Conservation (phyloP, 2,888 invertebrate species). For the Hermaeophaga mercurialis region DNA sequence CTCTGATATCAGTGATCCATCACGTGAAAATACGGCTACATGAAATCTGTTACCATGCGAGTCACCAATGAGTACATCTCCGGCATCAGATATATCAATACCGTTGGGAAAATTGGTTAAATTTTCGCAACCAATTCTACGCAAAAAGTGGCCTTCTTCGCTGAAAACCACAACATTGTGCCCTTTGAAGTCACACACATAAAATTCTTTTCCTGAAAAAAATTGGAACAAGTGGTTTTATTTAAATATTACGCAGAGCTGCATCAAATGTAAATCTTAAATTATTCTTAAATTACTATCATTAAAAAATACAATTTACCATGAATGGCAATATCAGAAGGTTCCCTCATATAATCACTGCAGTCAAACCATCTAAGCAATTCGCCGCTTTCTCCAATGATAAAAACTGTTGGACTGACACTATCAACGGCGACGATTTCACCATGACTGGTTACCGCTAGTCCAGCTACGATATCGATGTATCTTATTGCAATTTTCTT, state of each 20-base stretch:
- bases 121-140: constrained; percentile 93
- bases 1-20: constrained; percentile 85
- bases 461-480: constrained; percentile 90
- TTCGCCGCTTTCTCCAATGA: constrained; percentile 90
- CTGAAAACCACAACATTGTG: constrained; percentile 97
- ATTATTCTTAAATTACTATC: too few species aligned
- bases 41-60: constrained; percentile 98
- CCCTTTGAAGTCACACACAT: constrained; percentile 97
- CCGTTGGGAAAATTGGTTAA: constrained; percentile 98
- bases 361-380: constrained; percentile 96
- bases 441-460: constrained; percentile 90
- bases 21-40: constrained; percentile 92
- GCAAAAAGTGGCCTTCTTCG: constrained; percentile 88
- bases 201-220: constrained; percentile 82
- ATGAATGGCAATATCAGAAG: constrained; percentile 94
- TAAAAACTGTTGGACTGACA: constrained; percentile 95
- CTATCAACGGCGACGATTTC: constrained; percentile 97
- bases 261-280: too few species aligned
- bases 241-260: too few species aligned
- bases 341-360: constrained; percentile 96
- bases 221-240: too few species aligned
- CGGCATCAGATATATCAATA: constrained; percentile 96
- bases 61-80: constrained; percentile 95
- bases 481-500: constrained; percentile 92
- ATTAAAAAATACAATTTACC: constrained; percentile 61